These are phyloP conservation scores for Drosophila dives DNA, from an alignment of 2,888 invertebrate genomes.

Conservation along the genomic window DNA sequence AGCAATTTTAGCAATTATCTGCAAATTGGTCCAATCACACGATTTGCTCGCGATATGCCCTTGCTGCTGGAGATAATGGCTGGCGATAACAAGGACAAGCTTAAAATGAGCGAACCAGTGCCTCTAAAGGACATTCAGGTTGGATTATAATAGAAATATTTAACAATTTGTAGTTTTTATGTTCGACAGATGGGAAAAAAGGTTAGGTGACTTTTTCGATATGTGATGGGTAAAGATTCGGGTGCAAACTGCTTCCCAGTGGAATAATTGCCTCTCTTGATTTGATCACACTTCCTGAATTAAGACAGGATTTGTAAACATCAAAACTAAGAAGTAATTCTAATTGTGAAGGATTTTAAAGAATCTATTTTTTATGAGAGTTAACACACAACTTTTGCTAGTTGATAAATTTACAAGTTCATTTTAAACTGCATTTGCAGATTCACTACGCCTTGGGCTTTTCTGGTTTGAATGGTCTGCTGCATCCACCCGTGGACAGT, in stretches of 20 bases:
- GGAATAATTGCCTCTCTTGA: background rate
- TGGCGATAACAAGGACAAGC: slow-evolving; percentile 84
- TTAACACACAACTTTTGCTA: background rate
- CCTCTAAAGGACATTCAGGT: slow-evolving; percentile 86
- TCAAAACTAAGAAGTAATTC: background rate
- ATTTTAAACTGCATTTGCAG: slow-evolving; percentile 40
- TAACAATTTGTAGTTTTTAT: background rate
- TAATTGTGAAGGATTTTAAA: background rate
- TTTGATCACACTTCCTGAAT: background rate
- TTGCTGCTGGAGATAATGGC: slow-evolving; percentile 89
- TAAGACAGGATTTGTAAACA: background rate
- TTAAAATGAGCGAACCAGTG: slow-evolving; percentile 85
- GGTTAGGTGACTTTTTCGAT: too few relatives aligned
- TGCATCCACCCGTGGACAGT: slow-evolving; percentile 66
- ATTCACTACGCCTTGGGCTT: slow-evolving; percentile 75
- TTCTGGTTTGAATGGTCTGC: slow-evolving; percentile 60
- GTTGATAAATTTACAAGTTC: background rate
- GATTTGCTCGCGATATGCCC: slow-evolving; percentile 91
- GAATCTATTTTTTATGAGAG: background rate
- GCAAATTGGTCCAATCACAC: slow-evolving; percentile 90
- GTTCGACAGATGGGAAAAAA: background rate
- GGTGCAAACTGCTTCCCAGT: background rate
- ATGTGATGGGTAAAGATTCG: background rate
- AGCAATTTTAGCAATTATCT: slow-evolving; percentile 86
- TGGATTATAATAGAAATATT: background rate